Evolutionary conservation across 1,140 invertebrate genomes (phyloP).

Genomic region (Chrysomallon squamiferum): DNA sequence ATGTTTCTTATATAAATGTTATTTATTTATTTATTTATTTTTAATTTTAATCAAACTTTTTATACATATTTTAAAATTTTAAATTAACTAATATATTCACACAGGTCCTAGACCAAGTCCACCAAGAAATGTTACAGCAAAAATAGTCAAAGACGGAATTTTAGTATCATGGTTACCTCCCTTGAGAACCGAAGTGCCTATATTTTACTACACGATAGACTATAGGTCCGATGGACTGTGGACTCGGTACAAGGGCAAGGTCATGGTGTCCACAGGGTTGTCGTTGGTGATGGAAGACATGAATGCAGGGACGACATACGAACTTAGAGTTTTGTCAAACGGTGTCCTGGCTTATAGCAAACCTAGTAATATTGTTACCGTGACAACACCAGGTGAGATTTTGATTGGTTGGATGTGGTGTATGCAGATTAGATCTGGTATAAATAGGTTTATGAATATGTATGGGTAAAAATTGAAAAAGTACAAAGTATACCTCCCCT

Average conservation of each 20-base stretch:
- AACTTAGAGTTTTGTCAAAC: conserved; percentile 37
- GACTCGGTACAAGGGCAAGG: conserved; percentile 69
- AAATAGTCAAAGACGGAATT: conserved; percentile 83
- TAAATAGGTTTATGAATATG: too few relatives aligned
- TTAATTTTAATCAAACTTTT: too few relatives aligned
- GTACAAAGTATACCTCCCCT: too few relatives aligned
- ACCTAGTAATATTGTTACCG: conserved; percentile 21
- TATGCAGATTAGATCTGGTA: too few relatives aligned
- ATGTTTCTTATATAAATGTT: too few relatives aligned
- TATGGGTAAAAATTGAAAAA: too few relatives aligned
- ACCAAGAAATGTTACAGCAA: conserved; percentile 86
- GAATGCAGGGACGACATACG: conserved; percentile 25
- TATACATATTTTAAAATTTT: conserved; percentile 38
- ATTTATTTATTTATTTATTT: too few relatives aligned
- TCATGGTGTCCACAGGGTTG: neutral
- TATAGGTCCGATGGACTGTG: conserved; percentile 76
- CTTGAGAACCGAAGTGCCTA: conserved; percentile 72
- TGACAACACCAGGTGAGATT: conserved; percentile 30
- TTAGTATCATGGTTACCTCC: conserved; percentile 84
- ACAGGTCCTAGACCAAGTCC: conserved; percentile 86
- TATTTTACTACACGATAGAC: conserved; percentile 78
- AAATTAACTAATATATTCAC: conserved; percentile 30
- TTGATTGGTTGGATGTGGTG: too few relatives aligned
- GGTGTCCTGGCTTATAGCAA: conserved; percentile 35
- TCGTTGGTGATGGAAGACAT: conserved; percentile 15